These are phyloP conservation scores for Thamnaconus septentrionalis DNA, from an alignment of 2,113 vertebrate genomes.

Conservation along the genomic window DNA sequence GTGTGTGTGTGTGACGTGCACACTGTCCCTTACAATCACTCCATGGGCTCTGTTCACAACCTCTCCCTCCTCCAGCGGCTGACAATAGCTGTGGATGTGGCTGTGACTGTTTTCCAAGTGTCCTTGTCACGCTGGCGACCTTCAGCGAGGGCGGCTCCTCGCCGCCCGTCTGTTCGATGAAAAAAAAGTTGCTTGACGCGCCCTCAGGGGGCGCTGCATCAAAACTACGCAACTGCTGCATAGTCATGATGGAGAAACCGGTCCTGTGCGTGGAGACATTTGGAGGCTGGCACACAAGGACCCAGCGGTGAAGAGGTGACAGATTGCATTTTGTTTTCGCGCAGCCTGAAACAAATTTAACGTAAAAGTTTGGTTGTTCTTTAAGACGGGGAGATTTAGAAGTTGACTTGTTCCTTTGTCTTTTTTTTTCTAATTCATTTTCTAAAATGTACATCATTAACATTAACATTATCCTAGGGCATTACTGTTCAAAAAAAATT, in stretches of 20 bases:
- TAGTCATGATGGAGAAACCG: constrained; percentile 55
- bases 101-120: constrained; percentile 62
- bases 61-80: constrained; percentile 56
- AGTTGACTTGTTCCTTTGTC: too few relatives aligned
- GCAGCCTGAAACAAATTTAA: background rate
- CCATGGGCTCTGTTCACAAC: constrained; percentile 64
- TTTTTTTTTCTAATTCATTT: too few relatives aligned
- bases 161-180: constrained; percentile 63
- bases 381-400: too few relatives aligned
- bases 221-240: constrained; percentile 61
- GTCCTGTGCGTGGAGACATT: constrained; percentile 26
- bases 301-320: constrained; percentile 34
- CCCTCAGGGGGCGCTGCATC: constrained; percentile 56
- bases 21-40: constrained; percentile 73
- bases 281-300: constrained; percentile 34
- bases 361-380: background rate
- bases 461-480: too few relatives aligned
- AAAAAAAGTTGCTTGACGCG: constrained; percentile 63
- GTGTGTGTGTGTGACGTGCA: constrained; percentile 65
- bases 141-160: constrained; percentile 64
- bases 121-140: constrained; percentile 69
- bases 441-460: too few relatives aligned
- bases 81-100: constrained; percentile 71
- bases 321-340: constrained; percentile 9
- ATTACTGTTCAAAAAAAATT: too few relatives aligned